Evolutionary conservation across 2,797 vertebrate genomes (phyloP).

Genomic region (Percopsis omiscomaycus): DNA sequence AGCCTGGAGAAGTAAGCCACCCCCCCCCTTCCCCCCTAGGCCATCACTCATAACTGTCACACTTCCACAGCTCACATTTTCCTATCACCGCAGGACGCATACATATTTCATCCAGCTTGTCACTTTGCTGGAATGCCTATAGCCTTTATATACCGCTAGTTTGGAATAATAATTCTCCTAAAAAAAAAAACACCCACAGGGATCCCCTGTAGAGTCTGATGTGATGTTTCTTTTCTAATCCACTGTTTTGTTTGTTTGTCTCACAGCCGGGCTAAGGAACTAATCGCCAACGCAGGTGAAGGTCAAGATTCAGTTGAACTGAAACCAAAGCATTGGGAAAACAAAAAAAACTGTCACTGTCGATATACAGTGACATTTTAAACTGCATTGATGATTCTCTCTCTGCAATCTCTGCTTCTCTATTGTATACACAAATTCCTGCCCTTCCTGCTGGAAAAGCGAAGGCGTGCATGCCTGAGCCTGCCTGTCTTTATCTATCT

Average conservation of each 20-base stretch:
- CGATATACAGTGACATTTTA: too few species aligned
- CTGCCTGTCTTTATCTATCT: too few species aligned
- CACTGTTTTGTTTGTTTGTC: slow-evolving; percentile 16
- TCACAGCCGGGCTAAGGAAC: slow-evolving; percentile 78
- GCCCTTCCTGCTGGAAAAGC: too few species aligned
- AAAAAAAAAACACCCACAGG: slow-evolving; percentile 6
- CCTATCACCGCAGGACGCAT: slow-evolving; percentile 23
- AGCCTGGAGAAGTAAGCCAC: slow-evolving; percentile 83
- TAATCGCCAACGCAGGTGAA: slow-evolving; percentile 76
- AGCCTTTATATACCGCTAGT: slow-evolving; percentile 2
- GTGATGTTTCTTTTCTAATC: neutral
- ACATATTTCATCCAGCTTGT: slow-evolving; percentile 33
- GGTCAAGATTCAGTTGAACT: too few species aligned
- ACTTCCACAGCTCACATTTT: slow-evolving; percentile 34
- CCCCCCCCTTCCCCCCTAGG: neutral
- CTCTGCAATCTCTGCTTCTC: too few species aligned
- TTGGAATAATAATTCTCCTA: slow-evolving; percentile 38
- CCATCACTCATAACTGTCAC: slow-evolving; percentile 38
- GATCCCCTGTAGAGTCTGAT: slow-evolving; percentile 3
- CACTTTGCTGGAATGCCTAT: slow-evolving; percentile 29
- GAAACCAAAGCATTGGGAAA: too few species aligned
- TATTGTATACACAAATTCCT: too few species aligned
- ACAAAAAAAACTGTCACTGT: too few species aligned
- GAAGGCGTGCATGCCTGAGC: too few species aligned
- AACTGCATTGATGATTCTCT: too few species aligned